Percentiles rank a stretch among this genome's conserved stretches.
phyloP scores from a whole-genome alignment of 2,888 invertebrate species.

The Caenorhabditis virilis region DNA sequence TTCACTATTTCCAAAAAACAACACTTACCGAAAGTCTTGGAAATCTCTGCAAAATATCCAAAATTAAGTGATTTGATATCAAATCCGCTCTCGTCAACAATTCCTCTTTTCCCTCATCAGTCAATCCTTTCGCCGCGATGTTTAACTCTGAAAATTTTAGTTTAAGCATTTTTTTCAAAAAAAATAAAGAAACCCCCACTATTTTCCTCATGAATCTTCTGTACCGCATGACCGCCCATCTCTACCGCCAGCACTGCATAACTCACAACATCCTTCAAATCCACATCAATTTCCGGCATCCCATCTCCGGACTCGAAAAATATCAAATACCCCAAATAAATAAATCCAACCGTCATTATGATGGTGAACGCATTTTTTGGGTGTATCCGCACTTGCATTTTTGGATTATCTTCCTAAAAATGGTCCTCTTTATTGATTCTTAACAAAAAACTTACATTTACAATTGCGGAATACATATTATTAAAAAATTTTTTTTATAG shows the following conservation, averaged over 20 bases:
- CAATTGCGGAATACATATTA: too few species aligned
- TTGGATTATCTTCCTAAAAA: not conserved
- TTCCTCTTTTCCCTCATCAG: slow-evolving; percentile 66
- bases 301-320: slow-evolving; percentile 57
- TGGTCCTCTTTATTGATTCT: too few species aligned
- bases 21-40: slow-evolving; percentile 60
- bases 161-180: slow-evolving; percentile 2
- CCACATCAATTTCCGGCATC: slow-evolving; percentile 61
- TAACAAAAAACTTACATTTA: too few species aligned
- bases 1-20: too few species aligned
- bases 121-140: slow-evolving; percentile 57
- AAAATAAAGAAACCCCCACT: slow-evolving; percentile 13
- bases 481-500: too few species aligned
- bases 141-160: slow-evolving; percentile 34
- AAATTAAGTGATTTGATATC: slow-evolving; percentile 65
- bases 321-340: slow-evolving; percentile 62
- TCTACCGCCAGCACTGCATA: slow-evolving; percentile 65
- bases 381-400: slow-evolving; percentile 59
- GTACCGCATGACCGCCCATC: slow-evolving; percentile 66
- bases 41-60: slow-evolving; percentile 61
- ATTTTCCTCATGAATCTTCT: slow-evolving; percentile 58
- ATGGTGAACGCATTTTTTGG: slow-evolving; percentile 56
- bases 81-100: slow-evolving; percentile 66
- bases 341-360: slow-evolving; percentile 51
- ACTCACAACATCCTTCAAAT: slow-evolving; percentile 60